A percentile compares a stretch with the other conserved stretches of the same genome.
These are phyloP conservation scores for Brachynemurus nebulosus DNA, from an alignment of 2,888 invertebrate genomes.

Conservation along the genomic window DNA sequence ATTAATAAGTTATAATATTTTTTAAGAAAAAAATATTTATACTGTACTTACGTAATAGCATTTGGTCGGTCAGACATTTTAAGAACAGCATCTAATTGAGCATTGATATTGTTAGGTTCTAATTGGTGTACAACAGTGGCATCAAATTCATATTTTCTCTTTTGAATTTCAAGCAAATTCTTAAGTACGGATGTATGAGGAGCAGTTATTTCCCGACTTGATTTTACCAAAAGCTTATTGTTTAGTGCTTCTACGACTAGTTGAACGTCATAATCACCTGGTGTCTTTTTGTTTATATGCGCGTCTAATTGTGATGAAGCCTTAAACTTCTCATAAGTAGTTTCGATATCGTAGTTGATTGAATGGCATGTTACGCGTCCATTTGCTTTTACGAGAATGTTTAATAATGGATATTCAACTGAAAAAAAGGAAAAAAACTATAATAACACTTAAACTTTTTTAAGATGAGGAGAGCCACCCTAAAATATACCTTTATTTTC, in stretches of 20 bases:
- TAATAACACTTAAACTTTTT: background rate
- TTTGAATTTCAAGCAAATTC: slow-evolving; percentile 42
- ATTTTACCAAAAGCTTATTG: slow-evolving; percentile 37
- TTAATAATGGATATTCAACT: slow-evolving; percentile 41
- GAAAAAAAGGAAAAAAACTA: slow-evolving; percentile 13
- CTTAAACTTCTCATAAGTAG: slow-evolving; percentile 43
- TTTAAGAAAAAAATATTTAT: background rate
- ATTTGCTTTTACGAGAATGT: slow-evolving; percentile 37
- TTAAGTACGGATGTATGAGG: slow-evolving; percentile 45
- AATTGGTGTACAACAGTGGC: slow-evolving; percentile 41
- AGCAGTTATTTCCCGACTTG: slow-evolving; percentile 41
- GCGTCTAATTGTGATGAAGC: slow-evolving; percentile 35
- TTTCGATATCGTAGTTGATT: slow-evolving; percentile 40
- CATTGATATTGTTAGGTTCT: slow-evolving; percentile 38
- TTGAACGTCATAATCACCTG: slow-evolving; percentile 41
- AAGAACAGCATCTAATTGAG: slow-evolving; percentile 41
- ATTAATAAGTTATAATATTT: background rate
- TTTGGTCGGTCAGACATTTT: slow-evolving; percentile 33
- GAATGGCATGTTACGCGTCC: slow-evolving; percentile 42
- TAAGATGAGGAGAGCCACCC: too few relatives aligned
- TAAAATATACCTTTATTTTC: slow-evolving; percentile 30
- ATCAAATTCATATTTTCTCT: slow-evolving; percentile 47
- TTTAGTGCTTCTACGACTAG: slow-evolving; percentile 38
- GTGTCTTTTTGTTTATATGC: slow-evolving; percentile 29
- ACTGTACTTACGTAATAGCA: background rate